Percentiles rank a stretch among this genome's conserved stretches.
These are phyloP conservation scores for Todiramphus saurophagus DNA, from an alignment of 2,113 vertebrate species.

Conservation along the genomic window DNA sequence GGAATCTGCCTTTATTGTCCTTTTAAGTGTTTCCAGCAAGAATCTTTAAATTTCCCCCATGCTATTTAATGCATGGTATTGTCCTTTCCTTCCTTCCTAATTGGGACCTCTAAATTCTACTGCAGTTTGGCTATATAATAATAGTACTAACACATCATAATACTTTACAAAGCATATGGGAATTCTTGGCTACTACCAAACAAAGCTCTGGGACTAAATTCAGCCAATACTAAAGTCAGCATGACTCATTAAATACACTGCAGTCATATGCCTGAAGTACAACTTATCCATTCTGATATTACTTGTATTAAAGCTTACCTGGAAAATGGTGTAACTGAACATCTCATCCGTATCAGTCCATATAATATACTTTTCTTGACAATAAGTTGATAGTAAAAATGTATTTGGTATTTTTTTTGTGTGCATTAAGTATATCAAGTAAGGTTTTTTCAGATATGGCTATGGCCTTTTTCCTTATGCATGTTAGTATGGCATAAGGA, in stretches of 20 bases:
- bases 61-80: background rate
- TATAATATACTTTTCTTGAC: background rate
- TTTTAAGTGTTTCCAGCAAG: background rate
- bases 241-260: background rate
- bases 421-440: background rate
- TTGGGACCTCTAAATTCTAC: background rate
- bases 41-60: background rate
- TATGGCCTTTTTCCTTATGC: background rate
- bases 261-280: background rate
- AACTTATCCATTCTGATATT: background rate
- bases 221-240: background rate
- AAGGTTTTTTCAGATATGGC: background rate
- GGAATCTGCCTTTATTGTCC: background rate
- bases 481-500: background rate
- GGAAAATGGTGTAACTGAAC: background rate
- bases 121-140: background rate
- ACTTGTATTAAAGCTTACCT: background rate
- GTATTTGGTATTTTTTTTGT: background rate
- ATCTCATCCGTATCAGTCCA: background rate
- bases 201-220: background rate
- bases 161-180: background rate
- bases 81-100: background rate
- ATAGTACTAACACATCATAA: background rate
- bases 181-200: background rate
- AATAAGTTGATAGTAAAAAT: background rate